Base-by-base conservation (phyloP, 2,797 vertebrate species). In the Microctenopoma steveboyesi region DNA sequence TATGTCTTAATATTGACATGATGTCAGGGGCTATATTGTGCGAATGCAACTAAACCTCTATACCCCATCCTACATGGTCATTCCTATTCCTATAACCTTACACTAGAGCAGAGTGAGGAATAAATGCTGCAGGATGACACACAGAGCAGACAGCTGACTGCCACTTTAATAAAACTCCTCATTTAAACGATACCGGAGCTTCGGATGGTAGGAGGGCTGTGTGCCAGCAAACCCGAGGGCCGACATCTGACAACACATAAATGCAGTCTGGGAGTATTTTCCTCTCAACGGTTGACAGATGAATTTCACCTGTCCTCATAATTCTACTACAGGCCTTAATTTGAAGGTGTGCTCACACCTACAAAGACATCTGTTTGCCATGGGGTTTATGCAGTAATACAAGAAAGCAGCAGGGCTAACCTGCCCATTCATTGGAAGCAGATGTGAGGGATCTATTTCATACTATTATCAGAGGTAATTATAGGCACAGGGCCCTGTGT, bases 341-440 rank as follows among this genome's bases (percentile, higher is more conserved):
- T 92, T 91, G 64, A 86, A 90, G 83, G 88, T 75, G 77, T 12
- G 71, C 78, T 82, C 69, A 33, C 73, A 84, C 72, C 81, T 75
- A 80, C 81, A 83, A 83, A 76, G 88, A 92, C 92, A 94, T 93
- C 90, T 94, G 92, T 91, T 90, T 86, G 82, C 88, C 81, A 65
- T 35, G 51, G 60, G 55, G 74, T 91, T 90, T 79, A 88, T 88
- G 88, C 84, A 81, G 84, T 79, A 81, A 86, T 74, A 90, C 81
- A 79, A 82, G 75, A 87, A 91, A 85, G 86, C 81, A 71, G 86
- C 74, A 80, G 76, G 77, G 62, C 81, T 66, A 76, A 87, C 85
- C 87, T 90, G 85, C 86, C 87, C 79, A 91, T 92, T 94, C 90
- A 94, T 88, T 88, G 88, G 74, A 90, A 93, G 90, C 93, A 94